Evolutionary conservation across 2,888 invertebrate species (phyloP).

Genomic region (Dermolepida albohirtum): DNA sequence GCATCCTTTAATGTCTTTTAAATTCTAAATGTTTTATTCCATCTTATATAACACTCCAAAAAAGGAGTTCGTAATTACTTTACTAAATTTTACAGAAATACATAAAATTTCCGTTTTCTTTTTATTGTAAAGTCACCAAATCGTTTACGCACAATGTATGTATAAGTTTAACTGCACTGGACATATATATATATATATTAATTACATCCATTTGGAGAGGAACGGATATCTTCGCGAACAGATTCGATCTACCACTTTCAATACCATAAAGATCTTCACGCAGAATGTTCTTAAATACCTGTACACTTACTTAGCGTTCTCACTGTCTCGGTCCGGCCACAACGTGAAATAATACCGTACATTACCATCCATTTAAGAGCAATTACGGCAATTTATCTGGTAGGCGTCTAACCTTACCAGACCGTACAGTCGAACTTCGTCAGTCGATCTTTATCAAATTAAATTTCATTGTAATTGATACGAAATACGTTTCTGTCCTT

Average conservation of each 20-base stretch:
- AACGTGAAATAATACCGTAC: constrained; percentile 37
- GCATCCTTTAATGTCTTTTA: no score
- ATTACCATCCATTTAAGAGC: constrained; percentile 43
- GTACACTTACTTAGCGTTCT: constrained; percentile 4
- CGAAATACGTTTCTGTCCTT: constrained; percentile 31
- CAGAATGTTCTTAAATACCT: constrained; percentile 2
- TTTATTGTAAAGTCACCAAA: constrained; percentile 9
- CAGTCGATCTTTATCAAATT: constrained; percentile 40
- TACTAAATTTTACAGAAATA: no score
- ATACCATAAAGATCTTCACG: constrained; percentile 11
- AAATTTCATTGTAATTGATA: constrained; percentile 41
- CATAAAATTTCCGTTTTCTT: neutral
- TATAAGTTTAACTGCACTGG: constrained; percentile 1
- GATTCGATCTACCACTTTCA: constrained; percentile 24
- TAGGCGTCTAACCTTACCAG: constrained; percentile 40
- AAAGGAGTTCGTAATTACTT: no score
- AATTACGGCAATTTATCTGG: constrained; percentile 41
- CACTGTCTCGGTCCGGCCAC: constrained; percentile 1
- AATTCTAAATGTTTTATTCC: no score
- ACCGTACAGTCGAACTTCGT: constrained; percentile 23
- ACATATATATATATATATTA: no score
- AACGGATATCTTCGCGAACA: constrained; percentile 24
- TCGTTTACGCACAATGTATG: constrained; percentile 6
- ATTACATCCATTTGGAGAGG: constrained; percentile 12
- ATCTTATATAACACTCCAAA: no score